Base-by-base conservation (phyloP, 1,140 invertebrate genomes). In the Musca vetustissima region DNA sequence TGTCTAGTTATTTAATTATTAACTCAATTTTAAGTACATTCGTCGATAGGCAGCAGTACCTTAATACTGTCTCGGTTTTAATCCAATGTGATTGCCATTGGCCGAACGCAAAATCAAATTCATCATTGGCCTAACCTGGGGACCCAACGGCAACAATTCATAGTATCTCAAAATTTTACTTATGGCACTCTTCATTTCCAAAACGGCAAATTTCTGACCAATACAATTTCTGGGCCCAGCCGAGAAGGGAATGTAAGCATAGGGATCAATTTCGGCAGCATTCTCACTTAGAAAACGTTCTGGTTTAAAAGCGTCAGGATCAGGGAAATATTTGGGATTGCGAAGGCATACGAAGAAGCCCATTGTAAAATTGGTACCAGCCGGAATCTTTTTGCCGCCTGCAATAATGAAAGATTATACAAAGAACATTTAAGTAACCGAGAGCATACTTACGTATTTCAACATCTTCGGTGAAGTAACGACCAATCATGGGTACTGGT, bases 151-250 rank as follows among this genome's bases (percentile, higher is more conserved):
- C 15, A 78, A 48, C 19, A 83, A 32, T 67, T 83, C 78, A 59
- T 66, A 83, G 24, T 80, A 72, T n/a, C 82, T 73, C 7, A 85
- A 68, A 4, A 84, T 25, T 69, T 82, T 81, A 28, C 80, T 80
- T 13, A 84, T 71, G 4, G 79, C 74, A 32, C 76, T 85, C 81
- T 94, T 94, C 76, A 91, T 83, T 83, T 95, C 92, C 74, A 92
- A 78, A 78, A 91, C 82, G 1, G 92, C 93, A 81, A 93, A 95
- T 76, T 89, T 91, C 80, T 93, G 91, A 69, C 91, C 91, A 85
- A 78, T 79, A 73, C 90, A 91, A 74, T 90, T 90, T 73, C 86
- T 83, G 22, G 83, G 84, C 14, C 89, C 89, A 43, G 88, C 88
- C n/a, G 86, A 87, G 75, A 91, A 91, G 55, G 90, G 88, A 43